Percentiles rank a stretch among this genome's conserved stretches.
These are phyloP conservation scores for Drosophila micromelanica DNA, from an alignment of 1,140 invertebrate genomes.

Conservation along the genomic window DNA sequence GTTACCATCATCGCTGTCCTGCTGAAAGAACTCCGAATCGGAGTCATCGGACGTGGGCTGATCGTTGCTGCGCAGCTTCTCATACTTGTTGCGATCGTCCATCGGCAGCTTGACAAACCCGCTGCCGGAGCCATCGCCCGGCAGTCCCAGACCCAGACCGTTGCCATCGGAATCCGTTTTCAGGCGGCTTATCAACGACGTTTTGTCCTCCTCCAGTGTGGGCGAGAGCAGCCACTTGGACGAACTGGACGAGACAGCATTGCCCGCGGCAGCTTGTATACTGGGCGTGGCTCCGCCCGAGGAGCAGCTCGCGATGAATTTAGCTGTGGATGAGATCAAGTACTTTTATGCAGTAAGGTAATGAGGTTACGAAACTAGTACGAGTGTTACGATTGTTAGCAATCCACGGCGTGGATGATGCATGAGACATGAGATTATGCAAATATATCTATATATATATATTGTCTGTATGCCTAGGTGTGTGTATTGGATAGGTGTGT, in stretches of 20 bases:
- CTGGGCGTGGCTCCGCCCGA: constrained; percentile 46
- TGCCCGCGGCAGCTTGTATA: constrained; percentile 31
- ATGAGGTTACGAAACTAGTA: constrained; percentile 71
- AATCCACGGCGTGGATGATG: too few relatives aligned
- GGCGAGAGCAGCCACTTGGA: constrained; percentile 83
- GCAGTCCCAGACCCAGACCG: constrained; percentile 17
- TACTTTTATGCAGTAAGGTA: constrained; percentile 84
- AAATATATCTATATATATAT: constrained; percentile 8
- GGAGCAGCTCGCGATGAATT: constrained; percentile 71
- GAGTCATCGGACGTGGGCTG: constrained; percentile 87
- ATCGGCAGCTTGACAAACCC: constrained; percentile 87
- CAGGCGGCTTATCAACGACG: constrained; percentile 75
- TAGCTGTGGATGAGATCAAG: constrained; percentile 84
- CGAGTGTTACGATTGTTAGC: constrained; percentile 36
- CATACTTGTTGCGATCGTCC: constrained; percentile 92
- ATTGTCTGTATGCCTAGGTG: not conserved
- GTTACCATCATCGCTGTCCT: constrained; percentile 62
- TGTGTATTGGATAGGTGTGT: constrained; percentile 1
- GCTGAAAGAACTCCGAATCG: constrained; percentile 80
- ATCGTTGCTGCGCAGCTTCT: constrained; percentile 88
- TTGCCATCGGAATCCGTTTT: constrained; percentile 71
- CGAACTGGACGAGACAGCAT: constrained; percentile 69
- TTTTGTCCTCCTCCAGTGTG: constrained; percentile 82
- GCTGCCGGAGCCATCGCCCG: constrained; percentile 8
- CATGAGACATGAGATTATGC: not conserved